phyloP scores from a whole-genome alignment of 2,888 invertebrate species.

The Tenthredo livida region DNA sequence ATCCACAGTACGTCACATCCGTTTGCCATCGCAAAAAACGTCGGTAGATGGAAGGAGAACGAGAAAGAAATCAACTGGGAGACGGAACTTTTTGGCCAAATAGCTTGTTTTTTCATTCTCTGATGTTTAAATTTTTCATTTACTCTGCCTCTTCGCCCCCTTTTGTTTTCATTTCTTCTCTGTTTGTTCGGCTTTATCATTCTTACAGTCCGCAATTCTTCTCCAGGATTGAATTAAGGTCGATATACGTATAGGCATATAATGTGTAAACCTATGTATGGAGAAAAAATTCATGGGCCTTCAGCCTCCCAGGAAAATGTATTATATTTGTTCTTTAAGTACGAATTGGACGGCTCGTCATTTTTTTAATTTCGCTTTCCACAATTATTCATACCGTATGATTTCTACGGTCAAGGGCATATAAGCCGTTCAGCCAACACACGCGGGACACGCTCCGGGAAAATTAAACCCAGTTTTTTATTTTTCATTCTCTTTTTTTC shows the following conservation, averaged over 20 bases:
- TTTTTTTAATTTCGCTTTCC: background rate
- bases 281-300: background rate
- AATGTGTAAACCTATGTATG: background rate
- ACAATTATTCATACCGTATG: conserved; percentile 18
- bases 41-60: background rate
- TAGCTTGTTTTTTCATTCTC: background rate
- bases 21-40: background rate
- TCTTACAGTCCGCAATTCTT: background rate
- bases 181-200: background rate
- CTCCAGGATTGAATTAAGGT: background rate
- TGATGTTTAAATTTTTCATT: background rate
- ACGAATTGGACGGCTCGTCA: background rate
- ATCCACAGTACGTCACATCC: background rate
- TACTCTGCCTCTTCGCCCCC: background rate
- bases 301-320: background rate
- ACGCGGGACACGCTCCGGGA: background rate
- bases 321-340: background rate
- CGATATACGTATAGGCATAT: background rate
- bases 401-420: conserved; percentile 15
- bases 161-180: background rate
- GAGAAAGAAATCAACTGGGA: background rate
- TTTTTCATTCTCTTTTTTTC: background rate
- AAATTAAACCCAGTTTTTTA: background rate
- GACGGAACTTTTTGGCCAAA: background rate
- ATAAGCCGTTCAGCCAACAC: background rate